Conservation (phyloP, 2,888 invertebrate genomes). For the Saturnia pavonia region DNA sequence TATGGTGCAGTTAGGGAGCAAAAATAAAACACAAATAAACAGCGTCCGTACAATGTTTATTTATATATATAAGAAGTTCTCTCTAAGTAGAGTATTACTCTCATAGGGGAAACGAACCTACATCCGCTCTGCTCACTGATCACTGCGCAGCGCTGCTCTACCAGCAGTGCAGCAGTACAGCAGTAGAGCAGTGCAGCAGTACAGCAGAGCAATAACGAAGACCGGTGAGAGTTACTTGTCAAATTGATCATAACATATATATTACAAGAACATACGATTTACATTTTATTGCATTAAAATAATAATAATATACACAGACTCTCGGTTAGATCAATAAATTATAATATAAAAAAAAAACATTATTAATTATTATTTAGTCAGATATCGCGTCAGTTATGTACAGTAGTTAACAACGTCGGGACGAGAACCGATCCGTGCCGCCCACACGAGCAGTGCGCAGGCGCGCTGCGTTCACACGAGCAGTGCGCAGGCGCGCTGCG, state of each 20-base stretch:
- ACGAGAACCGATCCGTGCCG: neutral
- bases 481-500: neutral
- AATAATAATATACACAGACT: neutral
- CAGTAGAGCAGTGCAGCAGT: no score
- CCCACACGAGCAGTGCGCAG: neutral
- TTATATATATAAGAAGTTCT: slow-evolving; percentile 17
- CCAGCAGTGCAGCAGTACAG: no score
- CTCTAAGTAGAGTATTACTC: neutral
- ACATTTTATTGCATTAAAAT: neutral
- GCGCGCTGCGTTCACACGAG: neutral
- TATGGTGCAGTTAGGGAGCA: no score
- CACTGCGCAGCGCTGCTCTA: neutral
- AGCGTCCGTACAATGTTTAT: slow-evolving; percentile 26
- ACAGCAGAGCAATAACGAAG: no score
- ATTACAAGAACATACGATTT: slow-evolving; percentile 1
- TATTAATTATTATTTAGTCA: neutral
- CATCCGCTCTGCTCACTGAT: no score
- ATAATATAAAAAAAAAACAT: neutral
- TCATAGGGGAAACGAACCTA: neutral
- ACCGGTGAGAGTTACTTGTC: neutral
- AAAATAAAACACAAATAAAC: slow-evolving; percentile 27
- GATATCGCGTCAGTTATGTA: neutral
- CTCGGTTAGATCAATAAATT: neutral
- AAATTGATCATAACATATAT: neutral
- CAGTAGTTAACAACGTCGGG: neutral